Conservation (phyloP, 53 echinoderm and acorn worm species). For the Echinometra lucunter region DNA sequence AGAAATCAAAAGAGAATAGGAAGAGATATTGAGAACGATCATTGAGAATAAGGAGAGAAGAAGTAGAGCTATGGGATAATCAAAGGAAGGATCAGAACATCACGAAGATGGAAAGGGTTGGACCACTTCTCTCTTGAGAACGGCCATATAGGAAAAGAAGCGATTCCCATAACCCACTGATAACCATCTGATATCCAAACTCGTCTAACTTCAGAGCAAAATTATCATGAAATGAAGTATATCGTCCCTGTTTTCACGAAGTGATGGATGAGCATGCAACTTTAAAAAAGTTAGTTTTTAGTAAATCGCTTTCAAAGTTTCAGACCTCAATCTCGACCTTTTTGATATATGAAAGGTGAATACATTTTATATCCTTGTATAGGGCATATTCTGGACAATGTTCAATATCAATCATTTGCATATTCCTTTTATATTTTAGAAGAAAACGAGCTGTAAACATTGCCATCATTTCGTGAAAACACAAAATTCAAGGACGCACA, state of each 20-base stretch:
- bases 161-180: conserved; percentile 17
- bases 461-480: no score
- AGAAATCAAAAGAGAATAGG: neutral
- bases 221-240: neutral
- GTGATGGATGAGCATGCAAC: no score
- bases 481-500: no score
- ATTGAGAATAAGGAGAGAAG: neutral
- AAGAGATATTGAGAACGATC: neutral
- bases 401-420: no score
- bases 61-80: neutral
- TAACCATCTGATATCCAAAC: neutral
- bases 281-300: no score
- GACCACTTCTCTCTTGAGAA: neutral
- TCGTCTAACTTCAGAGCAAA: neutral
- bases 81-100: neutral
- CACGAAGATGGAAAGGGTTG: conserved; percentile 6
- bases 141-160: neutral
- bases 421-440: no score
- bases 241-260: neutral
- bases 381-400: no score
- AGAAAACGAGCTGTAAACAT: no score
- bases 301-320: no score
- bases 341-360: no score
- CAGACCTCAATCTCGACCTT: no score
- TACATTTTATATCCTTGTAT: no score